Evolutionary conservation across 1,140 invertebrate genomes (phyloP), one percentile per base, ranked within the genome.

Genomic region (Penaeus japonicus): DNA sequence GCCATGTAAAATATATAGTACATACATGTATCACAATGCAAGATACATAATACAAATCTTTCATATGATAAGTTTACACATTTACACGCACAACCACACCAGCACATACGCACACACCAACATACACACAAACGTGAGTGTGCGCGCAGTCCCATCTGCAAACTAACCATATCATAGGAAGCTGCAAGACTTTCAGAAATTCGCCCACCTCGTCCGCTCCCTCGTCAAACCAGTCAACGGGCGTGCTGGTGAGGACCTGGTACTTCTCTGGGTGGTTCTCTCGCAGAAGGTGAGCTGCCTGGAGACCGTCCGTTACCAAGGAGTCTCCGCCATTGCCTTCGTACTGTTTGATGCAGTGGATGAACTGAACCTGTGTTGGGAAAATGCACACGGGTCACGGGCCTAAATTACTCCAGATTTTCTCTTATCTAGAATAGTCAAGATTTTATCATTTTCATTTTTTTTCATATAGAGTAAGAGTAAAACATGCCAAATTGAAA

Each of bases 321-420:
- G 94, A 95, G 84, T 95, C 94, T 1, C 95, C 95, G 0, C 95
- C 95, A 7, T 92, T 70, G 1, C 94, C 94, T 27, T 92, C 89
- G 20, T 94, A 94, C 92, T 96, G 95, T 20, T 94, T 93, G 12
- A 96, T 91, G 91, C 95, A 96, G 90, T 96, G 95, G 7, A 96
- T 92, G 81, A 96, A 92, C 90, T 95, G 95, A 0, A 93, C 91
- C 93, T 93, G 78, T n/a, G 91, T 89, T 62, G 35, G 35, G 7
- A 12, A 15, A 7, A 24, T 4, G 22, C 35, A 27, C 30, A 0
- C 75, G 15, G 30, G 22, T 20, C 22, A 20, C 32, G 30, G 39
- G 10, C 75, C 35, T 4, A 35, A 47, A 17, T 35, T 78, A 12
- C 22, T 18, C 1, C 2, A 78, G 35, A 30, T 15, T 20, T 10